phyloP scores from a whole-genome alignment of 2,113 vertebrate genomes.

The Mustelus asterias region DNA sequence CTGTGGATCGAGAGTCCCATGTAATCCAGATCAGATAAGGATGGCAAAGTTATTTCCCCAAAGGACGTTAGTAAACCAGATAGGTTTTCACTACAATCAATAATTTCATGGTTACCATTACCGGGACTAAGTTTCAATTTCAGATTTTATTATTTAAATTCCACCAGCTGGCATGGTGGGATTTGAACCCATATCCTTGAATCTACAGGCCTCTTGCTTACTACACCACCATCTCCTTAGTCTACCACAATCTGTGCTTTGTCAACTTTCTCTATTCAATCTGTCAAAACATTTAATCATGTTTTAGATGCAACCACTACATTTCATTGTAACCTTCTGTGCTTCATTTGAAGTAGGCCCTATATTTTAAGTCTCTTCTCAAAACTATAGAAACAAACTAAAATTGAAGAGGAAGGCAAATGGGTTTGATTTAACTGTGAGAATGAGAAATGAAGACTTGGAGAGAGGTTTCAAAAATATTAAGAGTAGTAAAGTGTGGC shows the following conservation, averaged over 20 bases:
- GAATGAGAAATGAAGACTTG: not conserved
- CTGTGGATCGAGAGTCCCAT: too few relatives aligned
- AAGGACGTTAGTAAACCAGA: too few relatives aligned
- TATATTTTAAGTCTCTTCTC: not conserved
- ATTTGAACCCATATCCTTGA: too few relatives aligned
- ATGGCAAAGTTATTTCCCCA: too few relatives aligned
- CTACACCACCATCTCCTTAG: too few relatives aligned
- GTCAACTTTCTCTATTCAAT: not conserved
- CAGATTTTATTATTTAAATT: too few relatives aligned
- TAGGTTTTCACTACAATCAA: too few relatives aligned
- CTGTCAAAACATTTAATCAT: not conserved
- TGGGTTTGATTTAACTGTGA: not conserved
- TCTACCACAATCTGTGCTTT: not conserved
- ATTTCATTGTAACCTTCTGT: not conserved
- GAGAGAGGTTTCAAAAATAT: not conserved
- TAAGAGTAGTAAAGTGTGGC: not conserved
- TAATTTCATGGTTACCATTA: too few relatives aligned
- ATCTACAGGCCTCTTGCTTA: too few relatives aligned
- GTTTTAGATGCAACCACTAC: not conserved
- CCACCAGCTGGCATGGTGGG: too few relatives aligned
- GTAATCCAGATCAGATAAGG: too few relatives aligned
- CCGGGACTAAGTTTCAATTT: too few relatives aligned
- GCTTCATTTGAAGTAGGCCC: not conserved
- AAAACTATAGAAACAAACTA: not conserved
- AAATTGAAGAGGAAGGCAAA: not conserved